Conservation (phyloP, 1,140 invertebrate genomes). For the Charaxes varanes region DNA sequence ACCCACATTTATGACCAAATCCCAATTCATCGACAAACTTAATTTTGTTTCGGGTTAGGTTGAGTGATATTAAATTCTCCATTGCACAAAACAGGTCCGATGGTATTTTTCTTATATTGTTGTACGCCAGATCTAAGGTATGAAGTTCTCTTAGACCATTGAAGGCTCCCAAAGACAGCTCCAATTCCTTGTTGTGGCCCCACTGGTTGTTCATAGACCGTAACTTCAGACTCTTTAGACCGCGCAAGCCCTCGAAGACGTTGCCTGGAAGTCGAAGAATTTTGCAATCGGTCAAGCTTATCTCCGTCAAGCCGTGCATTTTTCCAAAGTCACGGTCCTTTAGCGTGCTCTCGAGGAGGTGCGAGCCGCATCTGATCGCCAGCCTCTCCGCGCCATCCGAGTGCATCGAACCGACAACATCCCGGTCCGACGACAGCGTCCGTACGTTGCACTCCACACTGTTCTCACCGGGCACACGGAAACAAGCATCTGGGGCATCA, state of each 20-base stretch:
- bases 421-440: conserved; percentile 64
- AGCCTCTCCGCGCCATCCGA: conserved; percentile 77
- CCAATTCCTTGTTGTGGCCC: conserved; percentile 77
- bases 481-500: conserved; percentile 61
- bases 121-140: conserved; percentile 81
- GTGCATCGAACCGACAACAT: conserved; percentile 74
- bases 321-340: conserved; percentile 79
- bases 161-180: conserved; percentile 77
- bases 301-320: conserved; percentile 80
- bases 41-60: conserved; percentile 84
- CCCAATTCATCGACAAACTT: conserved; percentile 80
- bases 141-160: conserved; percentile 80
- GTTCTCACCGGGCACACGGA: conserved; percentile 78
- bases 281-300: conserved; percentile 83
- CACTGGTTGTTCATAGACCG: conserved; percentile 81
- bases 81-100: conserved; percentile 82
- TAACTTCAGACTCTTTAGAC: conserved; percentile 81
- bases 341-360: conserved; percentile 81
- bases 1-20: conserved; percentile 74
- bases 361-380: conserved; percentile 79
- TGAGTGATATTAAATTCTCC: conserved; percentile 82
- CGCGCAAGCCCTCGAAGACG: conserved; percentile 80
- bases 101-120: conserved; percentile 82
- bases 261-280: conserved; percentile 80
- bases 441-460: conserved; percentile 74